Evolutionary conservation across 2,888 invertebrate genomes (phyloP), one percentile per base, ranked within the genome.

Genomic region (Ferdinandea cuprea): DNA sequence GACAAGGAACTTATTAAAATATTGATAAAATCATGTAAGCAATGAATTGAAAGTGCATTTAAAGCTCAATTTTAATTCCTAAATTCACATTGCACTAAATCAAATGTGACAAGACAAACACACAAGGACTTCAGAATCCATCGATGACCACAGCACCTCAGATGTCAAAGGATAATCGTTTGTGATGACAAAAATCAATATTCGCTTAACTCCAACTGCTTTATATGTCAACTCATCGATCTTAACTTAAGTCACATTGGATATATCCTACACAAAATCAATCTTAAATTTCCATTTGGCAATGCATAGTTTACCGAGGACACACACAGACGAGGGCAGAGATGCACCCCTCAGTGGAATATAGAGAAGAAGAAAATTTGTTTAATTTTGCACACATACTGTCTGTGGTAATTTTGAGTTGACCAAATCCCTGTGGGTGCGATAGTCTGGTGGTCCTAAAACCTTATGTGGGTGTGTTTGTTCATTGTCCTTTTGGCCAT

Each of bases 351-450:
- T 5, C 15, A n/a, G n/a, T n/a, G 1, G 25, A 25, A 25, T 25
- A 25, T 3, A 6, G 21, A 25, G 40, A 8, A 59, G 52, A 7
- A 15, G 17, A 19, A 37, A 54, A 56, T 48, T 54, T 77, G 54
- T 63, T 77, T 63, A 48, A 48, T 32, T 46, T 42, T 50, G 54
- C 54, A 69, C 54, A 30, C n/a, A 13, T 3, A 42, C 15, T 19
- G 8, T 7, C 8, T 9, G 54, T 63, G 54, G 52, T 77, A 15
- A 69, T 61, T 77, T 77, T 54, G 40, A 46, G 25, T 54, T 76
- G 54, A 56, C 63, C 59, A 61, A 69, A 32, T 40, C 61, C 46
- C 52, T 21, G 8, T n/a, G 59, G 48, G 21, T 42, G 28, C n/a
- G n/a, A n/a, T n/a, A n/a, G n/a, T n/a, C n/a, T 28, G 15, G 9